Evolutionary conservation across 2,888 invertebrate genomes (phyloP).

Genomic region (Spodoptera picta): DNA sequence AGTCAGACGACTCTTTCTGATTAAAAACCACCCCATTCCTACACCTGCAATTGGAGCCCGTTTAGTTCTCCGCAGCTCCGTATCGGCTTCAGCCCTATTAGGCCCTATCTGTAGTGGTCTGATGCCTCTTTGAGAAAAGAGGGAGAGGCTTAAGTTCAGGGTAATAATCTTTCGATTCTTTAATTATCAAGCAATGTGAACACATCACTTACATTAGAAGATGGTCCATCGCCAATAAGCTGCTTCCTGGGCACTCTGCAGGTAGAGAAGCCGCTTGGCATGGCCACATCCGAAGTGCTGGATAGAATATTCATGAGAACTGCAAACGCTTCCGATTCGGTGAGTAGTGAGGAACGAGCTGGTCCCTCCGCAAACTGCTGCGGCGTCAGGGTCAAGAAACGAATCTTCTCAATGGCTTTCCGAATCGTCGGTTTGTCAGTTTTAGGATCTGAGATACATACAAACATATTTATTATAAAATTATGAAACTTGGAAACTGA

Average conservation of each 20-base stretch:
- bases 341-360: conserved; percentile 92
- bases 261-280: conserved; percentile 93
- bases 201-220: conserved; percentile 66
- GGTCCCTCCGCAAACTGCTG: conserved; percentile 95
- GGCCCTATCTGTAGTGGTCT: too few relatives aligned
- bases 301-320: conserved; percentile 95
- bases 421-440: conserved; percentile 84
- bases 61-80: too few relatives aligned
- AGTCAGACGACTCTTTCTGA: too few relatives aligned
- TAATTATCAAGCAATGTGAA: neutral
- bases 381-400: conserved; percentile 93
- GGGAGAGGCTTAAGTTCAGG: too few relatives aligned
- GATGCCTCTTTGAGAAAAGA: too few relatives aligned
- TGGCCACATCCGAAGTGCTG: conserved; percentile 90
- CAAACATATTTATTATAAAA: neutral
- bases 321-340: conserved; percentile 93
- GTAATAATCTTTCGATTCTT: too few relatives aligned
- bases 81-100: too few relatives aligned
- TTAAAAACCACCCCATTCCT: too few relatives aligned
- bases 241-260: conserved; percentile 84
- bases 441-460: conserved; percentile 62
- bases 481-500: too few relatives aligned
- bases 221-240: conserved; percentile 71
- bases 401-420: conserved; percentile 92
- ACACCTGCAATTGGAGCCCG: too few relatives aligned